Conservation (phyloP, 1,140 invertebrate species). For the Drosophila ercepeae region DNA sequence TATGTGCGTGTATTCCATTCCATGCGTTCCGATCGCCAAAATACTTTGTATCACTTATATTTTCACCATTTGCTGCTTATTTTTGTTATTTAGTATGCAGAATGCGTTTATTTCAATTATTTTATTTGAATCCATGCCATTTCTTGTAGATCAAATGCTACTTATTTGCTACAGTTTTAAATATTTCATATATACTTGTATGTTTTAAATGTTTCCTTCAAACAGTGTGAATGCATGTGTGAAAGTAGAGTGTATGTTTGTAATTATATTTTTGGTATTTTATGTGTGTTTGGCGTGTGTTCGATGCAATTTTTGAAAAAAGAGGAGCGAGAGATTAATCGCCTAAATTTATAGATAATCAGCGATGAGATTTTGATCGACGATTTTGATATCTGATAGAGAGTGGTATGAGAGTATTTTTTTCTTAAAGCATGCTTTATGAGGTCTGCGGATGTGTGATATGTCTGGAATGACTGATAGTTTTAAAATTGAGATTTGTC, state of each 20-base stretch:
- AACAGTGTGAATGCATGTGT: slow-evolving; percentile 47
- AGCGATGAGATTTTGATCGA: slow-evolving; percentile 26
- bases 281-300: slow-evolving; percentile 25
- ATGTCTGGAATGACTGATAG: slow-evolving; percentile 5
- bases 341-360: slow-evolving; percentile 5
- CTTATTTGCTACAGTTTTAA: slow-evolving; percentile 54
- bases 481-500: neutral
- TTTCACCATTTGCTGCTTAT: slow-evolving; percentile 30
- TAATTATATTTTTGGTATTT: slow-evolving; percentile 48
- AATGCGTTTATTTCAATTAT: slow-evolving; percentile 56
- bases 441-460: slow-evolving; percentile 36
- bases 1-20: slow-evolving; percentile 62
- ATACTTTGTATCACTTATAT: slow-evolving; percentile 45
- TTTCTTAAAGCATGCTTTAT: slow-evolving; percentile 52
- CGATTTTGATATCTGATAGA: slow-evolving; percentile 14
- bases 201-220: slow-evolving; percentile 34
- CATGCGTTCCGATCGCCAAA: slow-evolving; percentile 73
- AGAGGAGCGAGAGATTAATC: slow-evolving; percentile 24
- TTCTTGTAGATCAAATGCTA: slow-evolving; percentile 36
- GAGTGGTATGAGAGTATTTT: slow-evolving; percentile 11
- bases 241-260: slow-evolving; percentile 21
- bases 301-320: slow-evolving; percentile 40
- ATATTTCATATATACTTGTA: slow-evolving; percentile 32
- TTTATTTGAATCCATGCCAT: slow-evolving; percentile 61
- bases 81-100: slow-evolving; percentile 55